Evolutionary conservation across 1,140 invertebrate genomes (phyloP).

Genomic region (Camponotus pennsylvanicus): DNA sequence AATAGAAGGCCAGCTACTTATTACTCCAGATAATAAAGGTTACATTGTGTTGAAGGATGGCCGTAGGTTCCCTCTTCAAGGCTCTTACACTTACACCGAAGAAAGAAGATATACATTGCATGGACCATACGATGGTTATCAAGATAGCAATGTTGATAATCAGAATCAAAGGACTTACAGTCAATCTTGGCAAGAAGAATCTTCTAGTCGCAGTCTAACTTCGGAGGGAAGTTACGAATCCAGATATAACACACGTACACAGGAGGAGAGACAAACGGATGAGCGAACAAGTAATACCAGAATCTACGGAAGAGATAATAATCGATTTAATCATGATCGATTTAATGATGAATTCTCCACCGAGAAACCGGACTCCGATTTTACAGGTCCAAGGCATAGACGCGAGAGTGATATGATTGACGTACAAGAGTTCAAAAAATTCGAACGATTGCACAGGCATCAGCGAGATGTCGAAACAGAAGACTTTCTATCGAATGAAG

Average conservation of each 20-base stretch:
- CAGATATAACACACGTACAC: constrained; percentile 70
- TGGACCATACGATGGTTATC: constrained; percentile 29
- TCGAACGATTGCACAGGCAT: constrained; percentile 67
- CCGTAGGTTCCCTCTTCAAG: constrained; percentile 77
- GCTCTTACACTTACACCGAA: constrained; percentile 76
- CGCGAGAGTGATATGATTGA: constrained; percentile 75
- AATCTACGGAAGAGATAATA: constrained; percentile 54
- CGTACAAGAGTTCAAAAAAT: constrained; percentile 72
- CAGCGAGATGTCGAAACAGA: constrained; percentile 59
- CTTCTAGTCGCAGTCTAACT: constrained; percentile 50
- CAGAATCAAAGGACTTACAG: constrained; percentile 50
- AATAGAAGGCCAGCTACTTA: constrained; percentile 77
- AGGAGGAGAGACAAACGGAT: constrained; percentile 74
- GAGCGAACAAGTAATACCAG: constrained; percentile 63
- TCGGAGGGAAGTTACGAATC: constrained; percentile 68
- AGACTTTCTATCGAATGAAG: constrained; percentile 32
- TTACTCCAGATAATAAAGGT: constrained; percentile 70
- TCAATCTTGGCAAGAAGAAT: constrained; percentile 70
- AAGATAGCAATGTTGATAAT: not conserved
- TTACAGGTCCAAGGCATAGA: constrained; percentile 59
- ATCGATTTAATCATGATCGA: constrained; percentile 18
- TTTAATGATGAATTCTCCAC: not conserved
- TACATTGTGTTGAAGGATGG: constrained; percentile 79
- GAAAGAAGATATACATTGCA: constrained; percentile 71
- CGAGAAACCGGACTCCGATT: constrained; percentile 10